Conservation (phyloP, 2,113 vertebrate species). For the Catharus minimus region DNA sequence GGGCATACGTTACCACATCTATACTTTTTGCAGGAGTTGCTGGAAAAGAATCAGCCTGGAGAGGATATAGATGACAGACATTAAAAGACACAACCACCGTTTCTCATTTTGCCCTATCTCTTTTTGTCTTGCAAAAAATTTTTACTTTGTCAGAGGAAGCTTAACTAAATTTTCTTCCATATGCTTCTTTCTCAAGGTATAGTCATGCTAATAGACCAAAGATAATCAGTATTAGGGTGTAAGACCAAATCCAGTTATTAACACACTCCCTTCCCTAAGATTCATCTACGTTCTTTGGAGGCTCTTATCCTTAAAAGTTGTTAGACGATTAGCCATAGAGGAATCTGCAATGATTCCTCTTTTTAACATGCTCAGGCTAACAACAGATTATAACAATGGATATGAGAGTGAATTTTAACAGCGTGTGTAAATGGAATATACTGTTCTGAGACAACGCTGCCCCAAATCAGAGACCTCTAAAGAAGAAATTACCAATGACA, state of each 20-base stretch:
- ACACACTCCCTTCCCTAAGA: background rate
- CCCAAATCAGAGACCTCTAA: background rate
- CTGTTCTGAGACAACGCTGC: background rate
- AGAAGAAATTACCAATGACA: background rate
- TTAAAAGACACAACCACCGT: background rate
- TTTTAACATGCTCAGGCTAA: background rate
- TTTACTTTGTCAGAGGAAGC: conserved; percentile 1
- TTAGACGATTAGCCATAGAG: background rate
- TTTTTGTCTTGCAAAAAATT: conserved; percentile 12
- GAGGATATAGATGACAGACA: background rate
- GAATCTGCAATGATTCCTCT: background rate
- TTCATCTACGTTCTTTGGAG: background rate
- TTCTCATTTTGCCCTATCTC: background rate
- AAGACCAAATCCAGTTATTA: background rate
- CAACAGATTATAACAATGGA: background rate
- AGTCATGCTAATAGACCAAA: background rate
- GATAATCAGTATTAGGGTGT: background rate
- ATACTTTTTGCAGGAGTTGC: conserved; percentile 40
- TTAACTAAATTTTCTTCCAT: conserved; percentile 29
- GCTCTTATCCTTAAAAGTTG: background rate
- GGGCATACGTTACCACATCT: conserved; percentile 18
- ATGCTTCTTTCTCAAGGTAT: background rate
- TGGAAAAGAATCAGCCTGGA: conserved; percentile 20
- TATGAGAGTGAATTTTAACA: background rate
- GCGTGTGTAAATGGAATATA: background rate